Base-by-base conservation (phyloP, 2,888 invertebrate species). In the Sussaba pulchella region DNA sequence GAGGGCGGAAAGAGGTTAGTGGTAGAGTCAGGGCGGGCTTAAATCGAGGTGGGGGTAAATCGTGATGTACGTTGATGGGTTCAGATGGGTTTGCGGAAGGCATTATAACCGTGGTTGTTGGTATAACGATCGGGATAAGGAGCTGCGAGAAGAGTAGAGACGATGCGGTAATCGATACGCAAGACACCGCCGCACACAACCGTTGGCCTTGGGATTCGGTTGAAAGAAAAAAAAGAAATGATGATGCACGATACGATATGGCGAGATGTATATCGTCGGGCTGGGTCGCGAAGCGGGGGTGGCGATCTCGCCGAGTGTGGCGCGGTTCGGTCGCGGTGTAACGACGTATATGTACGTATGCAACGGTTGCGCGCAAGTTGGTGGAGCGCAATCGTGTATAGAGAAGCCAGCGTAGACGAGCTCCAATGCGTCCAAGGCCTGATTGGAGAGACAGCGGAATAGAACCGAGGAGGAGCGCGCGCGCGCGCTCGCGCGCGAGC, bases 351-450 rank as follows among this genome's bases (percentile, higher is more conserved):
- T n/a, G n/a, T n/a, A n/a, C n/a, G n/a, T n/a, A n/a, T n/a, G n/a
- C n/a, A n/a, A n/a, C n/a, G n/a, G n/a, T n/a, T n/a, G n/a, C n/a
- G n/a, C n/a, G n/a, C n/a, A n/a, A n/a, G n/a, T n/a, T n/a, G 36
- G 14, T 19, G 17, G 54, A 47, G 43, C 19, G 5, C 21, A 45
- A 24, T 36, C n/a, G 36, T 31, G 12, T 54, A 54, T n/a, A 31
- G 1, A 26, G 12, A 17, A 59, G 39, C 6, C 12, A 61, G 52
- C 54, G 36, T 36, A 45, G 64, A 70, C 61, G 14, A 75, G 75
- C 70, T 52, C 66, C 64, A 80, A 67, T 66, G 75, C 75, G 75
- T 71, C 75, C 80, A 80, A 80, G 80, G 80, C 75, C 75, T 67
- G 64, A 9, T 31, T 21, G 63, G 59, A 50, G 43, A 66, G 52